Evolutionary conservation across 2,113 vertebrate genomes (phyloP).

Genomic region (Cryptotis parvus): DNA sequence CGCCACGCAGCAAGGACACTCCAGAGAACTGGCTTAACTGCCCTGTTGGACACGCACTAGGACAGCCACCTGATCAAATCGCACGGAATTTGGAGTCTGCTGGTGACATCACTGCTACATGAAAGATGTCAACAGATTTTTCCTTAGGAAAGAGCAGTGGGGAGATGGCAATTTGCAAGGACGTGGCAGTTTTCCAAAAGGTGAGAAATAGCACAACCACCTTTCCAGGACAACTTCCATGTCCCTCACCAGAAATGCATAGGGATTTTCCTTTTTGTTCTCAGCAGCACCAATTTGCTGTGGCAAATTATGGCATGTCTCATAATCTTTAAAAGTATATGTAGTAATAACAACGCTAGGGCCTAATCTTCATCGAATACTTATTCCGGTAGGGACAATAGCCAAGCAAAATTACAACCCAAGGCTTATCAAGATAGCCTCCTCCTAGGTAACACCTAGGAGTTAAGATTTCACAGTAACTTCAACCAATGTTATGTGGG

Average conservation of each 20-base stretch:
- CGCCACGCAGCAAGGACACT: slow-evolving; percentile 23
- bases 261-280: slow-evolving; percentile 4
- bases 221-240: background rate
- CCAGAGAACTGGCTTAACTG: background rate
- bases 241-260: background rate
- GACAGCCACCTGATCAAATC: slow-evolving; percentile 54
- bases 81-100: slow-evolving; percentile 43
- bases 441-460: background rate
- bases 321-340: slow-evolving; percentile 30
- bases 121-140: slow-evolving; percentile 65
- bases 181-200: slow-evolving; percentile 45
- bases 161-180: slow-evolving; percentile 62
- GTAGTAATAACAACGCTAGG: slow-evolving; percentile 2
- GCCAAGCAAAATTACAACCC: slow-evolving; percentile 19
- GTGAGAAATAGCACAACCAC: background rate
- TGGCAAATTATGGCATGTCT: background rate
- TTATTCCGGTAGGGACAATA: background rate
- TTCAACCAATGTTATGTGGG: slow-evolving; percentile 3
- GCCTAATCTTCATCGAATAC: background rate
- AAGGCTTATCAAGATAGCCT: background rate
- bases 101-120: slow-evolving; percentile 63
- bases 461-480: slow-evolving; percentile 10
- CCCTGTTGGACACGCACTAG: slow-evolving; percentile 54
- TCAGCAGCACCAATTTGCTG: background rate
- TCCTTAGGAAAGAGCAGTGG: slow-evolving; percentile 64